Evolutionary conservation across 1,140 invertebrate species (phyloP), one percentile per base, ranked within the genome.

Genomic region (Drosophila gunungcola): DNA sequence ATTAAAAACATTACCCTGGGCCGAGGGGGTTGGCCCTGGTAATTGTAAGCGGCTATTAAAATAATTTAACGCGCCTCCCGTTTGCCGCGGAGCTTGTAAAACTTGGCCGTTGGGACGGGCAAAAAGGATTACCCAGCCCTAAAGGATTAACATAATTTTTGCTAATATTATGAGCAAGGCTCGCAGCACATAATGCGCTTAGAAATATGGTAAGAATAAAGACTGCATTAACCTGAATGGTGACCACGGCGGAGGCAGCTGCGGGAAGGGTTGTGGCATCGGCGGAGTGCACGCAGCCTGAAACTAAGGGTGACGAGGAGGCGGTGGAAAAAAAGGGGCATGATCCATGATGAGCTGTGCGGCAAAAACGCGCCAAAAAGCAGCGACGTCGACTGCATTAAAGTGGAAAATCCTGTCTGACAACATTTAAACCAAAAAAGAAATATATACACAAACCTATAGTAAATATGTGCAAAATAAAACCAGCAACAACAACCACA

Each of bases 331-430:
- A 64, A 27, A 41, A 56, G 54, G 36, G 55, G 75, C 58, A 72
- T 48, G 60, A 68, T 75, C 68, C 78, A 86, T 86, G 82, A 88
- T 88, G 83, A 82, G 78, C 69, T 72, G 82, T 64, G 73, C 53
- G 52, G 51, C 49, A 49, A 58, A 79, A 84, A 70, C 70, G 74
- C 79, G 78, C 69, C 78, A 78, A 81, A 78, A 75, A 57, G 43
- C 80, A 55, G 61, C 51, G 45, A 58, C 46, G 39, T 46, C 78
- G 78, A 86, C 82, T 88, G 83, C 82, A 88, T 78, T 78, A 86
- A 86, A 86, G 82, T 86, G 83, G 82, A 86, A 86, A 86, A 86
- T 86, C 82, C 82, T 86, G 82, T 86, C 82, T 86, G 82, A 86
- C 82, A 86, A 82, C 82, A 86, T 86, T 86, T 73, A 85, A 81